These are phyloP conservation scores for Fukomys damarensis DNA, from an alignment of 2,113 vertebrate species.

Conservation along the genomic window DNA sequence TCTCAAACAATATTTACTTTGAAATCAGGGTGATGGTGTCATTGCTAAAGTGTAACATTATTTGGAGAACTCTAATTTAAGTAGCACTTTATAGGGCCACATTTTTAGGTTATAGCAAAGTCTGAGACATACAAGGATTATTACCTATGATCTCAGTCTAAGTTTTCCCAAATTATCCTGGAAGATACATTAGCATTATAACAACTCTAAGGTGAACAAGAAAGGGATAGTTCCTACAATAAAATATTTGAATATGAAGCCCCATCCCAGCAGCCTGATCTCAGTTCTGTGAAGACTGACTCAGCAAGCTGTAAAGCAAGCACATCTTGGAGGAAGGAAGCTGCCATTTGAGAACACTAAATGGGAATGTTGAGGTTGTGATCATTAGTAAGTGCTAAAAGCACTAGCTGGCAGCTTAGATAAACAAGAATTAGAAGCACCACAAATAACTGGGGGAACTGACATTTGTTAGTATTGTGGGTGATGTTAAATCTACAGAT, in stretches of 20 bases:
- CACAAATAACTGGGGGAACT: constrained; percentile 48
- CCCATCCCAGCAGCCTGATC: not conserved
- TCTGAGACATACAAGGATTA: not conserved
- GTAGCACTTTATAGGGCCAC: not conserved
- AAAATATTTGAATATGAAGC: not conserved
- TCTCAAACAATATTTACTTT: not conserved
- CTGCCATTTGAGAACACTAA: not conserved
- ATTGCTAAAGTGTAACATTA: not conserved
- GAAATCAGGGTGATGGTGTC: not conserved
- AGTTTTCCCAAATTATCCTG: not conserved
- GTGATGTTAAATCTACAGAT: constrained; percentile 64
- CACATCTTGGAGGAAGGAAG: not conserved
- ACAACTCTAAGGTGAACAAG: not conserved
- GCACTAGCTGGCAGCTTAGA: constrained; percentile 58
- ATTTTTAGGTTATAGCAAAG: not conserved
- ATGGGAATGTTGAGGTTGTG: constrained; percentile 7
- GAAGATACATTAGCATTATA: not conserved
- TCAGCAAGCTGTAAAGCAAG: not conserved
- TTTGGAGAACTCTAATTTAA: not conserved
- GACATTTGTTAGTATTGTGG: constrained; percentile 68
- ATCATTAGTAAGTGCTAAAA: constrained; percentile 71
- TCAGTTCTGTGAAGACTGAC: not conserved
- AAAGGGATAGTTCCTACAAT: not conserved
- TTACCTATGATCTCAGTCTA: not conserved
- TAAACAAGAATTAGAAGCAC: constrained; percentile 71